Base-by-base conservation (phyloP, 92 coral and sea anemone genomes). In the Palythoa heliodiscus region DNA sequence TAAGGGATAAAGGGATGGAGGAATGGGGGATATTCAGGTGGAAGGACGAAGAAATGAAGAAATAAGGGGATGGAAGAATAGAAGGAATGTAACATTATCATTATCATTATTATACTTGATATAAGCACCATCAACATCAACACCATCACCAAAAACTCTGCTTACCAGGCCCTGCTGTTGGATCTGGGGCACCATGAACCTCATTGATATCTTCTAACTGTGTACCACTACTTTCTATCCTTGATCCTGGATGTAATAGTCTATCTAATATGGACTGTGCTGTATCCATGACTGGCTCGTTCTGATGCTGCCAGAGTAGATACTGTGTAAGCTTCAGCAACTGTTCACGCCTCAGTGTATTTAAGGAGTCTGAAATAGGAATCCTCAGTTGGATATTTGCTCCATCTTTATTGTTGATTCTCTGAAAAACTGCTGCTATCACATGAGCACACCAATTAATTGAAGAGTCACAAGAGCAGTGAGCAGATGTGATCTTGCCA, bases 121-220 rank as follows among this genome's bases (percentile, higher is more conserved):
- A 29, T 29, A 29, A 29, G 1, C 35, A 29, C 35, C 35, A 29
- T 29, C 35, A 29, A 29, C 35, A 29, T 29, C 35, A 29, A 29
- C 7, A 82, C 14, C 54, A 82, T 19, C 6, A 10, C 10, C 1
- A 69, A 20, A 17, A 6, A 40, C 4, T 50, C 4, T 9, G 20
- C 88, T 78, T 72, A 96, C 99, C 99, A 64, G 99, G 98, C 35
- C 99, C 99, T 48, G 99, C 98, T 14, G 99, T 94, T 7, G 99
- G 98, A 74, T 96, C 99, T n/a, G 99, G 99, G 25, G 95, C 99
- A 15, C 99, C 99, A 47, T 90, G 57, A 53, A 93, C 77, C 52
- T 73, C 81, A 80, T 95, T 93, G 55, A 96, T 96, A 47, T 92
- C 92, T 12, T 95, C 93, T 13, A 87, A 89, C 10, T 91, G 76